Conservation (phyloP, 2,113 vertebrate species). For the Misgurnus anguillicaudatus region DNA sequence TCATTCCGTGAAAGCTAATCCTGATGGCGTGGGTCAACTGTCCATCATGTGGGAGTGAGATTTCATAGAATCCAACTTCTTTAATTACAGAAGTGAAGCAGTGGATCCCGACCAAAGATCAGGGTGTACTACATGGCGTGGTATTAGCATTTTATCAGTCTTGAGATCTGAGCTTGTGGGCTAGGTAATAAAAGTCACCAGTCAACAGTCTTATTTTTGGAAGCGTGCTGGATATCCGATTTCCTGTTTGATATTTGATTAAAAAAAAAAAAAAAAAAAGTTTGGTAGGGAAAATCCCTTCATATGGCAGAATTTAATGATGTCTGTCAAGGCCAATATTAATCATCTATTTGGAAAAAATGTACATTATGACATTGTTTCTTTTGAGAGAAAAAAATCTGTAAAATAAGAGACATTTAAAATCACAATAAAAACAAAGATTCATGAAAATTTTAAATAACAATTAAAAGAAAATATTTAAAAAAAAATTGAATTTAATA, state of each 20-base stretch:
- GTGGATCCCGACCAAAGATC: constrained; percentile 26
- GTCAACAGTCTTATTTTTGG: neutral
- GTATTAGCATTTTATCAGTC: constrained; percentile 30
- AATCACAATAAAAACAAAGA: too few species aligned
- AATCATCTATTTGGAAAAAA: too few species aligned
- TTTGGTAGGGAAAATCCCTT: neutral
- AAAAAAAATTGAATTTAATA: too few species aligned
- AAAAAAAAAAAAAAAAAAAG: neutral
- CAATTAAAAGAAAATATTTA: too few species aligned
- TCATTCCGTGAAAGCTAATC: constrained; percentile 60
- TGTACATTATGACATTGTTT: too few species aligned
- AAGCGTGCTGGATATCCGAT: neutral
- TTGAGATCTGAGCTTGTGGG: constrained; percentile 8
- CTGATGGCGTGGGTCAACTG: constrained; percentile 58
- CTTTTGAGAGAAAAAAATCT: neutral
- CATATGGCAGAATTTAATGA: neutral
- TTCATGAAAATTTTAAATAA: too few species aligned
- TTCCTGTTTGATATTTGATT: neutral
- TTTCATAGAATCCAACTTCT: constrained; percentile 28
- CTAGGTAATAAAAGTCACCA: constrained; percentile 11
- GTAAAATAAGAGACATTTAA: neutral
- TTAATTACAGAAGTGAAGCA: constrained; percentile 45
- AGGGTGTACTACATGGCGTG: constrained; percentile 11
- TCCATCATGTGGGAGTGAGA: constrained; percentile 48
- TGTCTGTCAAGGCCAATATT: neutral